A percentile compares a stretch with the other conserved stretches of the same genome.
Conservation (phyloP, 2,797 vertebrate genomes). For the Epinephelus awoara region DNA sequence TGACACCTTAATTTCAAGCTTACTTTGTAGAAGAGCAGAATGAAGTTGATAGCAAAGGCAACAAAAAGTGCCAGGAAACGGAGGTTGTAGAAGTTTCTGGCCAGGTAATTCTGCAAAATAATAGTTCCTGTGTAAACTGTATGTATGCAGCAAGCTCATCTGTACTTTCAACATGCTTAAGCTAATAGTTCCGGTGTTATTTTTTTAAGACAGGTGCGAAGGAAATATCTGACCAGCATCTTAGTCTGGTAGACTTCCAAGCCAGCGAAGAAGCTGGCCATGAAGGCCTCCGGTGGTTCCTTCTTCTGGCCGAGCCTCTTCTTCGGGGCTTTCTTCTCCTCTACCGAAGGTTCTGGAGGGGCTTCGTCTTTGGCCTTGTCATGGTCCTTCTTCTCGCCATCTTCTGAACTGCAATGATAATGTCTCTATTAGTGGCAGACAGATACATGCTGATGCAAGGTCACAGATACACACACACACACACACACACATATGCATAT, state of each 20-base stretch:
- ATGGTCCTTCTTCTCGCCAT: slow-evolving; percentile 95
- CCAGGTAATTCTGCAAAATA: slow-evolving; percentile 94
- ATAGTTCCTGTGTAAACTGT: background rate
- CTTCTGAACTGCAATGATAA: slow-evolving; percentile 87
- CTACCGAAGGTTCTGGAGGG: slow-evolving; percentile 77
- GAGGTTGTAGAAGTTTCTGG: slow-evolving; percentile 99
- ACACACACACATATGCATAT: background rate
- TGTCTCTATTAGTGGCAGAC: slow-evolving; percentile 28
- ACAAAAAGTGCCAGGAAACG: slow-evolving; percentile 97
- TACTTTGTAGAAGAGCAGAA: slow-evolving; percentile 99
- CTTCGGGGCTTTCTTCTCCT: slow-evolving; percentile 87
- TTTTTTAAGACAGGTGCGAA: background rate
- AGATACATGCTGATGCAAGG: background rate
- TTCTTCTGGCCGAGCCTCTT: slow-evolving; percentile 89
- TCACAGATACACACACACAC: background rate
- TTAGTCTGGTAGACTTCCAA: slow-evolving; percentile 97
- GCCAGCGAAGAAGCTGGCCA: slow-evolving; percentile 95
- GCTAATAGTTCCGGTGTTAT: background rate
- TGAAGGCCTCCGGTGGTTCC: slow-evolving; percentile 92
- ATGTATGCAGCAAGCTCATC: background rate
- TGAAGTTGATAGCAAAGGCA: slow-evolving; percentile 99
- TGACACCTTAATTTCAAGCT: slow-evolving; percentile 23
- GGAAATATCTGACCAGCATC: slow-evolving; percentile 89
- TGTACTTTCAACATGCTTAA: background rate
- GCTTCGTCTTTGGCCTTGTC: slow-evolving; percentile 89